Conservation (phyloP, 2,888 invertebrate species). For the Gonocerus acuteangulatus region DNA sequence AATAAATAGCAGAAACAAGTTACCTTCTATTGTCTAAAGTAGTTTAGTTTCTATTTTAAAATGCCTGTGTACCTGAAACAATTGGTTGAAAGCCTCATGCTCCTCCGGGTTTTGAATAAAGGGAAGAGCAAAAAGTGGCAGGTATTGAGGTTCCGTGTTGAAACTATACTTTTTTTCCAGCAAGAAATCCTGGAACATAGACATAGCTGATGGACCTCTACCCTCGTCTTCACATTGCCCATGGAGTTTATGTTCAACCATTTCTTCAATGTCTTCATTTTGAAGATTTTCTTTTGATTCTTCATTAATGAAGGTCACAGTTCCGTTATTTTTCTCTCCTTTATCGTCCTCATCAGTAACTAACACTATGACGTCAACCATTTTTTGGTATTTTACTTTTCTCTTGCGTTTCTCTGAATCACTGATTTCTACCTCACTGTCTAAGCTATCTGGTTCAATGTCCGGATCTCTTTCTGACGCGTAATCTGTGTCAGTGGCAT, state of each 20-base stretch:
- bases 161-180: slow-evolving; percentile 46
- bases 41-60: too few relatives aligned
- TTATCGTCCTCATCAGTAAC: not conserved
- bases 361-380: not conserved
- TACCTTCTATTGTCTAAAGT: too few relatives aligned
- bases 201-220: slow-evolving; percentile 39
- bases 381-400: not conserved
- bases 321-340: not conserved
- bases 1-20: too few relatives aligned
- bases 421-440: not conserved
- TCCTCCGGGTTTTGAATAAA: slow-evolving; percentile 49
- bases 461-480: not conserved
- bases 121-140: slow-evolving; percentile 51
- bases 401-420: not conserved
- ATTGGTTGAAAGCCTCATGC: slow-evolving; percentile 49
- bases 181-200: slow-evolving; percentile 43
- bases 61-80: slow-evolving; percentile 48
- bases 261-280: slow-evolving; percentile 1
- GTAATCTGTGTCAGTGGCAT: not conserved
- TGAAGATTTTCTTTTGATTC: slow-evolving; percentile 10
- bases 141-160: slow-evolving; percentile 48
- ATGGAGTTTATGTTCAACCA: not conserved
- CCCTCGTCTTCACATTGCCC: not conserved
- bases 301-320: not conserved
- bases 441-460: not conserved